Evolutionary conservation across 2,888 invertebrate species (phyloP), one percentile per base, ranked within the genome.

Genomic region (Drosophila aldrichi): DNA sequence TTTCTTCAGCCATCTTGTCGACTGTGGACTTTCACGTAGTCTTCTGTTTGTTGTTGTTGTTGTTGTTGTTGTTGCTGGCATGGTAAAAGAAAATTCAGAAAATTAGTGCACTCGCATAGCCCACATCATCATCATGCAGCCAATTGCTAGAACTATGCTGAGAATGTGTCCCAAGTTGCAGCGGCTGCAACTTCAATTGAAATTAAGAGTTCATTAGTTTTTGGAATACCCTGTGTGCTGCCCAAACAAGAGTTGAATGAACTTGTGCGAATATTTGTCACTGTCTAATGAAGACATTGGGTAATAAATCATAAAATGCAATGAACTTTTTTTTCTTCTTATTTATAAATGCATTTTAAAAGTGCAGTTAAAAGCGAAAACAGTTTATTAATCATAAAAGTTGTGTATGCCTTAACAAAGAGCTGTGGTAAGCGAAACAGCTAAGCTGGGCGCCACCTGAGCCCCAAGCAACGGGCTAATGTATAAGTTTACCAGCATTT

Each of bases 131-230:
- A 29, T 29, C 20, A 20, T 40, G 3, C n/a, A 34, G 18, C 25
- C 34, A 38, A 56, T 43, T 60, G 54, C 36, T 10, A 58, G 48
- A 68, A 74, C 32, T 62, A 73, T 81, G 79, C 60, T 70, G 76
- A 59, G 79, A 80, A 81, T 78, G 76, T 78, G 67, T 58, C 63
- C 65, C 22, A 29, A 29, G 51, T 52, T 38, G 48, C 3, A 22
- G 60, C 74, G 68, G 65, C 59, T 70, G 70, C 81, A 52, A 43
- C 51, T 70, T 71, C 70, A 72, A 75, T 75, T 72, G 61, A 70
- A 74, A 68, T 77, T 41, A 69, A 66, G 75, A 72, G 72, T 77
- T 75, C 72, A 75, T 77, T 77, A 75, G 72, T 70, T 59, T 56
- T 52, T 18, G 16, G 48, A 32, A 49, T 38, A 38, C 43, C 59